These are phyloP conservation scores for Lasius fuliginosus DNA, from an alignment of 2,888 invertebrate genomes.

Conservation along the genomic window DNA sequence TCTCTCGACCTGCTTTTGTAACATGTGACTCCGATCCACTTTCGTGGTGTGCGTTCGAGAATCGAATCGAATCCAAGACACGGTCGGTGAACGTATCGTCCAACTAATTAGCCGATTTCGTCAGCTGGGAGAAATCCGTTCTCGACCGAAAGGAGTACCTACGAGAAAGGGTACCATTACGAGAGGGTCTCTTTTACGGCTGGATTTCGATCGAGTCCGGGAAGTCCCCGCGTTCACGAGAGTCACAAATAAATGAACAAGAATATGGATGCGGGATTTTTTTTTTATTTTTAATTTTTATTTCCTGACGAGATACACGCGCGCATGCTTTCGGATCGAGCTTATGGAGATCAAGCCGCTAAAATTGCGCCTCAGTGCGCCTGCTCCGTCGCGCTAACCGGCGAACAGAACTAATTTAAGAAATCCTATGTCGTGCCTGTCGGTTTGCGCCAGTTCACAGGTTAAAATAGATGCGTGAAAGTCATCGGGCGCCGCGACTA, in stretches of 20 bases:
- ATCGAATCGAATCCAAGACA: conserved; percentile 16
- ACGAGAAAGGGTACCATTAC: not conserved
- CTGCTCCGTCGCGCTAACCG: conserved; percentile 77
- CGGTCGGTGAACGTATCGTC: not conserved
- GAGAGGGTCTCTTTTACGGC: too few species aligned
- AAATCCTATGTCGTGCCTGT: conserved; percentile 82
- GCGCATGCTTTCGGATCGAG: conserved; percentile 19
- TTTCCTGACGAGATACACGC: not conserved
- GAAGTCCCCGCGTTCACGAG: not conserved
- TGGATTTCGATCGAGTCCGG: not conserved
- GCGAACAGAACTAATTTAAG: conserved; percentile 84
- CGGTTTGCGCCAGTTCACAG: conserved; percentile 84
- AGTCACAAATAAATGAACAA: not conserved
- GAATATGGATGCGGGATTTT: not conserved
- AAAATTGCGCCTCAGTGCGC: conserved; percentile 75
- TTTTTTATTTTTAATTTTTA: not conserved
- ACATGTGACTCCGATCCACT: conserved; percentile 77
- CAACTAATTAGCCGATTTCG: conserved; percentile 19
- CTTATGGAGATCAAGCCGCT: conserved; percentile 48
- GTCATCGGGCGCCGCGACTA: conserved; percentile 73
- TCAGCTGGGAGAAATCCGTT: not conserved
- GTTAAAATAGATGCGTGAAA: conserved; percentile 85
- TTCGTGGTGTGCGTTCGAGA: conserved; percentile 71
- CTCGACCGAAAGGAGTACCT: not conserved
- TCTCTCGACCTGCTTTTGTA: conserved; percentile 81